phyloP scores from a whole-genome alignment of 2,797 vertebrate genomes.

The Lophius americanus region DNA sequence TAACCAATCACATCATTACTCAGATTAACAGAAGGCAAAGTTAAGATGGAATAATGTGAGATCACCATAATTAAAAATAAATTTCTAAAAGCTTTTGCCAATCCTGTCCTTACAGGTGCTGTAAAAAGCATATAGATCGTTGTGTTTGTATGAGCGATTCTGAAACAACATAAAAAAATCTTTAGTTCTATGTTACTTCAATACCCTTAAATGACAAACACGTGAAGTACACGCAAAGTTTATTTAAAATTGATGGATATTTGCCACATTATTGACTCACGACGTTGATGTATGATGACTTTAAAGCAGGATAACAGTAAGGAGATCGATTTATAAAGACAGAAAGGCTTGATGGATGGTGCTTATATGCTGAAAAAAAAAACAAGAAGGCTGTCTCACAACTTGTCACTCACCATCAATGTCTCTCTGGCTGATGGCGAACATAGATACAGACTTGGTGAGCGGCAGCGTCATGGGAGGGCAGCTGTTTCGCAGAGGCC shows the following conservation, averaged over 20 bases:
- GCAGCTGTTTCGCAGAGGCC: conserved; percentile 83
- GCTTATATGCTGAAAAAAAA: not conserved
- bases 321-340: not conserved
- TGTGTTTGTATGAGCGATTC: not conserved
- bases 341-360: not conserved
- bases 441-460: conserved; percentile 93
- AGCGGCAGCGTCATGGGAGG: conserved; percentile 85
- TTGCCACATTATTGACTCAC: not conserved
- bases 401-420: conserved; percentile 87
- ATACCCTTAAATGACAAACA: not conserved
- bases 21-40: conserved; percentile 1
- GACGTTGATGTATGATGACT: not conserved
- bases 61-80: not conserved
- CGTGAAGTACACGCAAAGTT: too few relatives aligned
- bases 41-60: not conserved
- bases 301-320: not conserved
- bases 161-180: not conserved
- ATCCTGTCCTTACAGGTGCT: not conserved
- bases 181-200: not conserved
- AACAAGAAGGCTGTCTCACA: conserved; percentile 5
- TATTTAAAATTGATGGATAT: too few relatives aligned
- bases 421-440: conserved; percentile 91
- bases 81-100: not conserved
- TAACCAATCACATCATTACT: not conserved
- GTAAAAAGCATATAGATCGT: not conserved